phyloP scores from a whole-genome alignment of 2,888 invertebrate genomes.

The Cephus sareptanus region DNA sequence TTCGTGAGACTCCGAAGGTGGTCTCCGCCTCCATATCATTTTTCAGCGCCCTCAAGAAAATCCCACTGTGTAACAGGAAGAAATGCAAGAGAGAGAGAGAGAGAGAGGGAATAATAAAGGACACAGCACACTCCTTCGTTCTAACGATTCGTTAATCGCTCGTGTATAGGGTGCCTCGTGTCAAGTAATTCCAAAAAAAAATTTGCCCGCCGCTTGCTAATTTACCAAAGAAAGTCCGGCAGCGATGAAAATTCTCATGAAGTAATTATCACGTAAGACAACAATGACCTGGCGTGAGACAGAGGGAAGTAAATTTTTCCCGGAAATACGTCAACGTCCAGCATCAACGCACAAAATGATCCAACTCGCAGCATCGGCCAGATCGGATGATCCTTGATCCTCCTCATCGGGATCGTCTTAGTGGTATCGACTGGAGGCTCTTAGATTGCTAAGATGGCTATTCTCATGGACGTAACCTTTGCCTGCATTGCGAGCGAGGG shows the following conservation, averaged over 20 bases:
- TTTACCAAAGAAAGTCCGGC: neutral
- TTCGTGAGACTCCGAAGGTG: constrained; percentile 40
- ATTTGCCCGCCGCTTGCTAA: neutral
- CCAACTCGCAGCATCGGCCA: neutral
- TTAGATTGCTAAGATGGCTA: neutral
- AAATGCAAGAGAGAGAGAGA: neutral
- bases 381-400: neutral
- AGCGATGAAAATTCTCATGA: neutral
- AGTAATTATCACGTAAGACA: neutral
- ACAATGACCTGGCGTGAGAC: neutral
- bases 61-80: neutral
- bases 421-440: neutral
- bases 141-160: neutral
- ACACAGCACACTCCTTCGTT: neutral
- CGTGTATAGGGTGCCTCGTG: neutral
- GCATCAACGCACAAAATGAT: neutral
- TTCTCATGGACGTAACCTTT: neutral
- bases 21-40: constrained; percentile 42
- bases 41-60: constrained; percentile 25
- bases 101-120: neutral
- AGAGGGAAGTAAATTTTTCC: neutral
- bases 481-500: neutral
- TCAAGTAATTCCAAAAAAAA: neutral
- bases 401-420: neutral
- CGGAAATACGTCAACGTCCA: neutral